Evolutionary conservation across 2,888 invertebrate species (phyloP).

Genomic region (Sinopyrophorus schimmeli): DNA sequence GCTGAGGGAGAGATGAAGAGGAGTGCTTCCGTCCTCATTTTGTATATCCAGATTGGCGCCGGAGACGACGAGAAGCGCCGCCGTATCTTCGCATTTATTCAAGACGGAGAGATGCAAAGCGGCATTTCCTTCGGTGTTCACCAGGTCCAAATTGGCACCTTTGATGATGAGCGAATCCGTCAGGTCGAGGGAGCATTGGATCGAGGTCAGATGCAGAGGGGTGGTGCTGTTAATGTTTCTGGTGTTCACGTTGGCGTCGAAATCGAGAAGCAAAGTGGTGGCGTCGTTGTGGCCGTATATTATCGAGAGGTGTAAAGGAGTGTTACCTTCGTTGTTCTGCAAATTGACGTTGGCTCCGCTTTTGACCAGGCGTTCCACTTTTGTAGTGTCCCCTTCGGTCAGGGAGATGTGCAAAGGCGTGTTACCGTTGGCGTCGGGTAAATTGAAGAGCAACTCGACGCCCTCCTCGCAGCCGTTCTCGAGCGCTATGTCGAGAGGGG

Average conservation of each 20-base stretch:
- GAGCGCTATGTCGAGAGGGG: background rate
- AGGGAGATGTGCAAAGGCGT: background rate
- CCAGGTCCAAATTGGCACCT: background rate
- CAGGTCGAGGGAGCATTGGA: background rate
- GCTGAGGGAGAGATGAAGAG: background rate
- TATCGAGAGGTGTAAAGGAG: conserved; percentile 4
- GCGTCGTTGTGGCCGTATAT: too few species aligned
- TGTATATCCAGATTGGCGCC: too few species aligned
- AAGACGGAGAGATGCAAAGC: background rate
- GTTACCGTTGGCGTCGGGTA: background rate
- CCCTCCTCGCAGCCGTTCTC: background rate
- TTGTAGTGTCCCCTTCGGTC: too few species aligned
- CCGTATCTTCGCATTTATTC: too few species aligned
- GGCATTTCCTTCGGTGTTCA: background rate
- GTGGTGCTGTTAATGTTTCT: background rate
- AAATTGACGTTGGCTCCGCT: too few species aligned
- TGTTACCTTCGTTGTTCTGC: background rate
- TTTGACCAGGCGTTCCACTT: too few species aligned
- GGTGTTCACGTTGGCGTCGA: background rate
- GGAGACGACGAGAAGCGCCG: too few species aligned
- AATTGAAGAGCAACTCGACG: too few species aligned
- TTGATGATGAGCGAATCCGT: background rate
- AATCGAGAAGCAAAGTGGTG: too few species aligned
- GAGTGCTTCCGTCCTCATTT: too few species aligned
- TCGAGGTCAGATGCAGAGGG: background rate